Conservation (phyloP, 2,113 vertebrate species). For the Phodopus roborovskii region DNA sequence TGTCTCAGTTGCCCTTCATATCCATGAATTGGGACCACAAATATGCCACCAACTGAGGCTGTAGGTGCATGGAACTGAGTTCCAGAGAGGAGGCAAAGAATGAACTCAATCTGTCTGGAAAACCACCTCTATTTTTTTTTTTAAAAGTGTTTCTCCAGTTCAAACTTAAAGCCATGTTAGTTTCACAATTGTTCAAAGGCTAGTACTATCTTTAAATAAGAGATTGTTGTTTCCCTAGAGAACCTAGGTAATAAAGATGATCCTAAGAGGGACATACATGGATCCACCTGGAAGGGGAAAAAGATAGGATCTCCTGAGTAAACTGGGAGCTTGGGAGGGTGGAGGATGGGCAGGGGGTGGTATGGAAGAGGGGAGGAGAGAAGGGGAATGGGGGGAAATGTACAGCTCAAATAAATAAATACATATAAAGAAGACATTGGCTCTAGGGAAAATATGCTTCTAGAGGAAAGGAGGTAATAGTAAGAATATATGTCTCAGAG, state of each 20-base stretch:
- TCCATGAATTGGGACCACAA: background rate
- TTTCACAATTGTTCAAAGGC: slow-evolving; percentile 42
- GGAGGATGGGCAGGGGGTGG: no score
- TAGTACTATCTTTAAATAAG: slow-evolving; percentile 18
- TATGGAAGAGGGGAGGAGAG: no score
- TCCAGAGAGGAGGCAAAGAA: slow-evolving; percentile 39
- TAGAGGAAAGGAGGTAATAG: background rate
- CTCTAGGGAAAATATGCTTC: background rate
- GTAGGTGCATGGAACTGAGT: background rate
- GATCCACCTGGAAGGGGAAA: no score
- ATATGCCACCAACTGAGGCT: background rate
- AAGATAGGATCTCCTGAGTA: no score
- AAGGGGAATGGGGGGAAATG: no score
- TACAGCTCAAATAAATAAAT: no score
- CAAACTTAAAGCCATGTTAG: slow-evolving; percentile 38
- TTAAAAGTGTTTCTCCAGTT: slow-evolving; percentile 37
- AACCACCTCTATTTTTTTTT: background rate
- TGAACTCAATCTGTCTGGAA: slow-evolving; percentile 12
- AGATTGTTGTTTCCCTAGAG: background rate
- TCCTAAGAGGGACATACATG: no score
- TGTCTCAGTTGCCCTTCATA: background rate
- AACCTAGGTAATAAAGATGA: no score
- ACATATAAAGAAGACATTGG: background rate
- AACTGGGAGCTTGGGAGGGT: no score
- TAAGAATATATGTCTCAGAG: background rate